Base-by-base conservation (phyloP, 2,888 invertebrate genomes). In the Lagria hirta region DNA sequence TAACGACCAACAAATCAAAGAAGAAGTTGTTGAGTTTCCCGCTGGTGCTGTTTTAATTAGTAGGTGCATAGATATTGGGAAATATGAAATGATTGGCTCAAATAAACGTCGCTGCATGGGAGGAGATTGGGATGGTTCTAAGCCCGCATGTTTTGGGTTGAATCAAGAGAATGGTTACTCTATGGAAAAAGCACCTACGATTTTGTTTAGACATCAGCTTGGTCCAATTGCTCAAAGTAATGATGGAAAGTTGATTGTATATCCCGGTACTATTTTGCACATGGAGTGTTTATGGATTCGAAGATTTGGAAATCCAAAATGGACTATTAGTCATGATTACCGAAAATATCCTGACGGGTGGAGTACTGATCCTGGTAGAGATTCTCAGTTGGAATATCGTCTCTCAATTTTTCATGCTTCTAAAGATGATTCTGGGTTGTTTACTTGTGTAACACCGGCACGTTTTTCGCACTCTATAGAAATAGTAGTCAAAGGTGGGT, bases 281-380 rank as follows among this genome's bases (percentile, higher is more conserved):
- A 88, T 91, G 86, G 91, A 91, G 68, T 91, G 91, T 56, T 75
- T 91, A 5, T 91, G 90, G 89, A 87, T 89, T 74, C 74, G 89
- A 46, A 76, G 88, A 42, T 89, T 89, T 64, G 91, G 91, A 0
- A 84, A 86, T 58, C 91, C 91, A 0, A 87, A 86, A 66, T 91
- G 91, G 91, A 86, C 83, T 47, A 79, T 84, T 54, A 84, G 83
- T 29, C 83, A 82, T 55, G 75, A 78, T 55, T 79, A 80, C 68
- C 81, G 84, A 58, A 81, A 80, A 58, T 85, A 85, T 65, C 78
- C 82, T 0, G 87, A 89, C 69, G 89, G 88, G 6, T 91, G 90
- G 90, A 85, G 86, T 0, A 84, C 82, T 2, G 89, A 88, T 64
- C 84, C 86, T 1, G 85, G 84, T 0, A 73, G 91, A 0, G 88